Evolutionary conservation across 2,113 vertebrate species (phyloP).

Genomic region (Peromyscus leucopus): DNA sequence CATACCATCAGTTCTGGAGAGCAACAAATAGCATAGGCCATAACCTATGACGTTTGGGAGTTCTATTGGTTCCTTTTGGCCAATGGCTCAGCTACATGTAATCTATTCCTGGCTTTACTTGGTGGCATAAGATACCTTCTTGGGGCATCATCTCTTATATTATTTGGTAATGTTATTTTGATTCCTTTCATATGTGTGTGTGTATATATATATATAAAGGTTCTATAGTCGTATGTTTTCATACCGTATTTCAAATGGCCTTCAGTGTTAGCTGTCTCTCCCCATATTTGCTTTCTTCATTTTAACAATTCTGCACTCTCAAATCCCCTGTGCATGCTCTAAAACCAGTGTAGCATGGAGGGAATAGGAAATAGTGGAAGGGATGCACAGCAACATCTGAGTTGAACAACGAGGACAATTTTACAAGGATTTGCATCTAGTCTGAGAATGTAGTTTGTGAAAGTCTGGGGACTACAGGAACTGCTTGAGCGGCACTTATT

Average conservation of each 20-base stretch:
- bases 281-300: not conserved
- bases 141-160: not conserved
- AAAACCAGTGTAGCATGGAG: no score
- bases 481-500: not conserved
- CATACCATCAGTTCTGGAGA: not conserved
- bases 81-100: not conserved
- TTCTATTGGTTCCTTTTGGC: not conserved
- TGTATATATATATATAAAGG: not conserved
- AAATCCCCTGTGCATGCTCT: not conserved
- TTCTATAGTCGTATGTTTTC: not conserved
- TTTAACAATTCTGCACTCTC: not conserved
- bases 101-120: not conserved
- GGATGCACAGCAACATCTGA: not conserved
- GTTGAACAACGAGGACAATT: not conserved
- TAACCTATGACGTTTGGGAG: not conserved
- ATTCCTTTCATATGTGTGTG: not conserved
- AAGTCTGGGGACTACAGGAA: not conserved
- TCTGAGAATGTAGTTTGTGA: not conserved
- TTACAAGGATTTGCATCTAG: not conserved
- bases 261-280: not conserved
- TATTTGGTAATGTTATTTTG: not conserved
- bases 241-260: not conserved
- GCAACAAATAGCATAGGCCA: not conserved
- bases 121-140: not conserved
- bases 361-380: not conserved